These are phyloP conservation scores for Stegophylla sp. DNA, from an alignment of 2,888 invertebrate species.

Conservation along the genomic window DNA sequence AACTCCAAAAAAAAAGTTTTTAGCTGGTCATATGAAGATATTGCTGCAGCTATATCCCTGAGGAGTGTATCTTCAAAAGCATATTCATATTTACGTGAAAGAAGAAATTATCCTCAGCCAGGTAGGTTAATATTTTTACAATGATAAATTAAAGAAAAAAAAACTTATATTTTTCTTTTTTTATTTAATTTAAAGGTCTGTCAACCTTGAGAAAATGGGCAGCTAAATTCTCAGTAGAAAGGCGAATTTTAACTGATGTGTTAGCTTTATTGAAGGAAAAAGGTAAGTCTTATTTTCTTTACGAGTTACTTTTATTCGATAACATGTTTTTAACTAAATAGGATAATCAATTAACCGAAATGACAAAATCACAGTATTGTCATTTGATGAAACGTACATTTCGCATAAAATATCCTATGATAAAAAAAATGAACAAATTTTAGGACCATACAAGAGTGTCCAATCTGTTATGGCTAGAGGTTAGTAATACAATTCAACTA, in stretches of 20 bases:
- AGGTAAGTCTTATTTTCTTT: too few relatives aligned
- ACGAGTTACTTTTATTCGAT: too few relatives aligned
- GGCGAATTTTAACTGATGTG: not conserved
- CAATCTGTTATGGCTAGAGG: not conserved
- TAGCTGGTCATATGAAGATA: not conserved
- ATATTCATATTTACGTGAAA: not conserved
- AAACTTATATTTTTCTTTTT: too few relatives aligned
- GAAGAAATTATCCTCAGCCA: not conserved
- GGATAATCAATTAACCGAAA: too few relatives aligned
- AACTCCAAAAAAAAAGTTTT: too few relatives aligned
- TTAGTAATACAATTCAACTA: slow-evolving; percentile 6
- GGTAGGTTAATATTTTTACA: not conserved
- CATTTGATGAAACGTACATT: too few relatives aligned
- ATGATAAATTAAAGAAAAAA: too few relatives aligned
- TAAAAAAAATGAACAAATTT: not conserved
- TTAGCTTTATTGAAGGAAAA: too few relatives aligned
- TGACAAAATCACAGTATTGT: too few relatives aligned
- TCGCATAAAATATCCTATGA: not conserved
- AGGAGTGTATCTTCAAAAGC: not conserved
- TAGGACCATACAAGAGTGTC: not conserved
- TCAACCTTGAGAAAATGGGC: not conserved
- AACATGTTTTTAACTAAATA: too few relatives aligned
- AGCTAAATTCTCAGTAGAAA: not conserved
- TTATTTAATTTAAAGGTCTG: too few relatives aligned
- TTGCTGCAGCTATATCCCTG: not conserved